Percentiles rank a stretch among this genome's conserved stretches.
phyloP scores from a whole-genome alignment of 2,888 invertebrate genomes.

The Cacoxenus indagator region DNA sequence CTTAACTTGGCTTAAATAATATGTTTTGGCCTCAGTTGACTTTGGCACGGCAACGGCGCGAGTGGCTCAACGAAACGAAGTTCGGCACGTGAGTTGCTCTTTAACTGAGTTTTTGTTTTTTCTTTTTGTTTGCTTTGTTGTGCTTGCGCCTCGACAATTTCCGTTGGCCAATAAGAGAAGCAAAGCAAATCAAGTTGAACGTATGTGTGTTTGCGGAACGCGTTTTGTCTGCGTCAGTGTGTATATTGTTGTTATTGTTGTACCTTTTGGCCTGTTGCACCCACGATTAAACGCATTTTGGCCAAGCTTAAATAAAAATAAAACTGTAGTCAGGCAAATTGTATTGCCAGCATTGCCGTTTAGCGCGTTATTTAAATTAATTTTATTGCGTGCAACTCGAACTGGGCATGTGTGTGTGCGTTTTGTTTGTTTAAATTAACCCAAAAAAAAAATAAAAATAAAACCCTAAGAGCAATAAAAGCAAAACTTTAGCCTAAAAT shows the following conservation, averaged over 20 bases:
- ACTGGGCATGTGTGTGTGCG: no score
- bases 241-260: not conserved
- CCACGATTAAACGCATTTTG: slow-evolving; percentile 6
- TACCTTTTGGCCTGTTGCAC: slow-evolving; percentile 11
- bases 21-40: not conserved
- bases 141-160: not conserved
- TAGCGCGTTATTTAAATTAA: no score
- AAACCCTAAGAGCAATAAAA: not conserved
- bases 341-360: no score
- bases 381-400: no score
- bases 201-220: not conserved
- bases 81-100: not conserved
- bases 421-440: slow-evolving; percentile 7
- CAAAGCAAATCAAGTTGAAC: not conserved
- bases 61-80: not conserved
- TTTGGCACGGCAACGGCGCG: not conserved
- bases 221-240: not conserved
- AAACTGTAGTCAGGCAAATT: no score
- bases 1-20: slow-evolving; percentile 2
- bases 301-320: no score
- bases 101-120: not conserved
- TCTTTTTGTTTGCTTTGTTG: no score
- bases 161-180: no score
- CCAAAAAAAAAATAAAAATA: not conserved
- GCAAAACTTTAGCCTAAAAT: not conserved